These are phyloP conservation scores for Euura lappo DNA, from an alignment of 1,140 invertebrate genomes.

Conservation along the genomic window DNA sequence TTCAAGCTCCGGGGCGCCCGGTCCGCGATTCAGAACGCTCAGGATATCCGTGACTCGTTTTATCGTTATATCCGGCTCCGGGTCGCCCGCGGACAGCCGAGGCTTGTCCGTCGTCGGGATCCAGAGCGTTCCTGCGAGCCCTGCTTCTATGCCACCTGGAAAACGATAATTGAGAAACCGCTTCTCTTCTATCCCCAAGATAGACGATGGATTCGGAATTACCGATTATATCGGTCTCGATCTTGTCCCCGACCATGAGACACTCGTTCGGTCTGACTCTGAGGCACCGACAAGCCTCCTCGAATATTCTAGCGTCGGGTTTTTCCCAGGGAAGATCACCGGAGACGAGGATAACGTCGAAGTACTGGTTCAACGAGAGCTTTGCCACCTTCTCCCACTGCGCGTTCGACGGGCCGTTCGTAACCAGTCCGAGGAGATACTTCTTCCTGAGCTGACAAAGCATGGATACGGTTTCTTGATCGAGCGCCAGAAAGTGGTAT, in stretches of 20 bases:
- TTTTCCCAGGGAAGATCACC: slow-evolving; percentile 86
- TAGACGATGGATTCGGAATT: slow-evolving; percentile 17
- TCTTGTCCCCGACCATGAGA: slow-evolving; percentile 86
- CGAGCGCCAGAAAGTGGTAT: slow-evolving; percentile 73
- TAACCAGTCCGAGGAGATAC: slow-evolving; percentile 79
- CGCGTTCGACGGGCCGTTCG: slow-evolving; percentile 81
- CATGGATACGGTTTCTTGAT: slow-evolving; percentile 69
- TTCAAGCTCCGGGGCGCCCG: slow-evolving; percentile 51
- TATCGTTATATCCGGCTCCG: slow-evolving; percentile 54
- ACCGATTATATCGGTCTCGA: slow-evolving; percentile 81
- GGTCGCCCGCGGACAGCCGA: slow-evolving; percentile 43
- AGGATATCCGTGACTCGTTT: slow-evolving; percentile 53
- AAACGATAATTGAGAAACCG: no score
- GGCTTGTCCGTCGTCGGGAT: slow-evolving; percentile 62
- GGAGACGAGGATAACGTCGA: slow-evolving; percentile 81
- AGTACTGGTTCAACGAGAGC: slow-evolving; percentile 71
- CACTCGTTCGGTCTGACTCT: slow-evolving; percentile 74
- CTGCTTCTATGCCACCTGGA: slow-evolving; percentile 76
- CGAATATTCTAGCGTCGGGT: slow-evolving; percentile 78
- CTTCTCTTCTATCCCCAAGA: no score
- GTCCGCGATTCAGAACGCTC: slow-evolving; percentile 48
- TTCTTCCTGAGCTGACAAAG: slow-evolving; percentile 70
- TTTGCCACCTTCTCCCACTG: slow-evolving; percentile 86
- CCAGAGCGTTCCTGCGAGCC: slow-evolving; percentile 80
- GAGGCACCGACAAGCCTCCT: slow-evolving; percentile 76